These are phyloP conservation scores for Oxyruncus cristatus DNA, from an alignment of 2,113 vertebrate species.

Conservation along the genomic window DNA sequence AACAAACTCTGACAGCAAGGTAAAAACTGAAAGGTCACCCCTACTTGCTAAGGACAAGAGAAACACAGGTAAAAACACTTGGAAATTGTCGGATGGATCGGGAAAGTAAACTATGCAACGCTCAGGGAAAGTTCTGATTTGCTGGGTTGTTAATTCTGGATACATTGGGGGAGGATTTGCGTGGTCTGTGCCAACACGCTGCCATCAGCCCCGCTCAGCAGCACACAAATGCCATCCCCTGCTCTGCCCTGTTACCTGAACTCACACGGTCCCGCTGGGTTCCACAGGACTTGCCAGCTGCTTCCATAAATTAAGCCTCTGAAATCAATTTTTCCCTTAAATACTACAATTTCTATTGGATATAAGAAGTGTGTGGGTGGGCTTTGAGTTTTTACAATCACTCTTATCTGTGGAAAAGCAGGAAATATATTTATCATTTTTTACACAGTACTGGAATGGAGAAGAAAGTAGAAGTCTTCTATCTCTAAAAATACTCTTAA, in stretches of 20 bases:
- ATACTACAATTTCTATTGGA: neutral
- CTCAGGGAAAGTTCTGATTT: slow-evolving; percentile 20
- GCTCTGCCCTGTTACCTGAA: neutral
- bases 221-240: neutral
- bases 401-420: neutral
- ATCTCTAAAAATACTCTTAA: neutral
- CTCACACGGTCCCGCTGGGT: neutral
- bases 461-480: neutral
- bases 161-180: neutral
- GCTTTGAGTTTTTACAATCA: neutral
- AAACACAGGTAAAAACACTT: slow-evolving; percentile 70
- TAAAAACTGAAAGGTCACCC: slow-evolving; percentile 81
- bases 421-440: neutral
- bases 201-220: neutral
- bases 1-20: slow-evolving; percentile 80
- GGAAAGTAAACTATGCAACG: slow-evolving; percentile 24
- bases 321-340: neutral
- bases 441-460: neutral
- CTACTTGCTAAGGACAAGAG: slow-evolving; percentile 76
- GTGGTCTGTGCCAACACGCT: neutral
- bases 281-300: neutral
- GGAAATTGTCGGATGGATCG: slow-evolving; percentile 46
- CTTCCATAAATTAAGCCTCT: neutral
- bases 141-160: neutral
- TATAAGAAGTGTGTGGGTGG: neutral